A percentile compares a stretch with the other conserved stretches of the same genome.
Conservation (phyloP, 2,113 vertebrate genomes). For the Callipepla squamata region DNA sequence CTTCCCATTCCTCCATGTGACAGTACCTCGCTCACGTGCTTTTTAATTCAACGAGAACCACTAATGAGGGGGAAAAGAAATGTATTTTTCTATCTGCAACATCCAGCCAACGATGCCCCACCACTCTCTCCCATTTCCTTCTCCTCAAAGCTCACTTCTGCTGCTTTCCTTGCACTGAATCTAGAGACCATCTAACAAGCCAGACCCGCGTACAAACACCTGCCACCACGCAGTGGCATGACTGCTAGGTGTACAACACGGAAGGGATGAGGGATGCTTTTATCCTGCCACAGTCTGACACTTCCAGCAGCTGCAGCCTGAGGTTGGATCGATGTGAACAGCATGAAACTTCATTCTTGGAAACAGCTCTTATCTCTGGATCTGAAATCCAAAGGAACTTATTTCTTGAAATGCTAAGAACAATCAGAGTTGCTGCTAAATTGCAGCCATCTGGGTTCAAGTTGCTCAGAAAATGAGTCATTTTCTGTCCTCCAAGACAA, state of each 20-base stretch:
- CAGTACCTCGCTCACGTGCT: not conserved
- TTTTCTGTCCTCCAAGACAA: not conserved
- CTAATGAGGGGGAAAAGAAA: not conserved
- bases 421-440: not conserved
- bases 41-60: not conserved
- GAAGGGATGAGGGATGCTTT: not conserved
- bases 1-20: not conserved
- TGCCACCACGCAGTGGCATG: accelerated
- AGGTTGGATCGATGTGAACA: not conserved
- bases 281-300: too few relatives aligned
- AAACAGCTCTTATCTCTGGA: not conserved
- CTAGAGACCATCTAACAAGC: not conserved
- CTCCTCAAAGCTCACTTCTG: not conserved
- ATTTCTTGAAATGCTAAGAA: not conserved
- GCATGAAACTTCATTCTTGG: not conserved
- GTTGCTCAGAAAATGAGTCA: not conserved
- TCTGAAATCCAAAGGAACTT: not conserved
- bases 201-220: not conserved
- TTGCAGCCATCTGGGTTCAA: not conserved
- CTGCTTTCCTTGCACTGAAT: not conserved
- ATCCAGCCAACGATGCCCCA: not conserved
- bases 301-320: not conserved
- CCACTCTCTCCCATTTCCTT: not conserved
- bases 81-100: too few relatives aligned
- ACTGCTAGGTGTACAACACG: not conserved